Evolutionary conservation across 2,888 invertebrate genomes (phyloP).

Genomic region (Meandrusa payeni): DNA sequence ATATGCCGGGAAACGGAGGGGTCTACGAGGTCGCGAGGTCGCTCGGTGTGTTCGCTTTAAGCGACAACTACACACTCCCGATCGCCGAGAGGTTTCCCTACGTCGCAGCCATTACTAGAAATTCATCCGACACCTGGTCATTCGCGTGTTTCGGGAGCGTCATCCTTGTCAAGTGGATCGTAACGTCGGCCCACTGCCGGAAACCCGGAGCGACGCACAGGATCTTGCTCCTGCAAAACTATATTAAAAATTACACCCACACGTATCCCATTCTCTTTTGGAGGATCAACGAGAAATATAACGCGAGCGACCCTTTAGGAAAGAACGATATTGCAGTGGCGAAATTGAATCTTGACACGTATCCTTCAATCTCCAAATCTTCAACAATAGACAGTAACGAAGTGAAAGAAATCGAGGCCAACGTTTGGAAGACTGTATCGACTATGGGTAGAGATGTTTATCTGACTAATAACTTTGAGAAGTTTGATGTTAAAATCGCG

Average conservation of each 20-base stretch:
- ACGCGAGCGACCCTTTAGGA: slow-evolving; percentile 35
- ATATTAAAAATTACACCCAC: slow-evolving; percentile 45
- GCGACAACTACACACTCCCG: slow-evolving; percentile 37
- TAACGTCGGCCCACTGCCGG: slow-evolving; percentile 64
- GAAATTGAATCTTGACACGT: slow-evolving; percentile 46
- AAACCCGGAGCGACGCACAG: slow-evolving; percentile 47
- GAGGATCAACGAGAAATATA: slow-evolving; percentile 58
- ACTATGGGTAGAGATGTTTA: slow-evolving; percentile 61
- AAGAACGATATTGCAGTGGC: slow-evolving; percentile 63
- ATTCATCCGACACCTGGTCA: slow-evolving; percentile 46
- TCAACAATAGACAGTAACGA: slow-evolving; percentile 44
- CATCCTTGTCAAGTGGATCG: slow-evolving; percentile 57
- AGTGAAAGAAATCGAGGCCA: slow-evolving; percentile 36
- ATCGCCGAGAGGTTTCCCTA: slow-evolving; percentile 51
- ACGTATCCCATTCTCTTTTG: slow-evolving; percentile 59
- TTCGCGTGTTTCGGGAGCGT: slow-evolving; percentile 64
- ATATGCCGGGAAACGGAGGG: slow-evolving; percentile 31
- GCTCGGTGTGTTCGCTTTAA: slow-evolving; percentile 51
- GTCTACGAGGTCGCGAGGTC: slow-evolving; percentile 42
- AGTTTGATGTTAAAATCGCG: slow-evolving; percentile 39
- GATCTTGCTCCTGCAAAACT: slow-evolving; percentile 54
- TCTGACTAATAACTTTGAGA: slow-evolving; percentile 58
- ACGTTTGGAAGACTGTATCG: slow-evolving; percentile 63
- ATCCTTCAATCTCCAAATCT: slow-evolving; percentile 41
- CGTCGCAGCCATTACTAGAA: slow-evolving; percentile 57